Conservation (phyloP, 2,888 invertebrate genomes). For the Drosophila maculinotata region DNA sequence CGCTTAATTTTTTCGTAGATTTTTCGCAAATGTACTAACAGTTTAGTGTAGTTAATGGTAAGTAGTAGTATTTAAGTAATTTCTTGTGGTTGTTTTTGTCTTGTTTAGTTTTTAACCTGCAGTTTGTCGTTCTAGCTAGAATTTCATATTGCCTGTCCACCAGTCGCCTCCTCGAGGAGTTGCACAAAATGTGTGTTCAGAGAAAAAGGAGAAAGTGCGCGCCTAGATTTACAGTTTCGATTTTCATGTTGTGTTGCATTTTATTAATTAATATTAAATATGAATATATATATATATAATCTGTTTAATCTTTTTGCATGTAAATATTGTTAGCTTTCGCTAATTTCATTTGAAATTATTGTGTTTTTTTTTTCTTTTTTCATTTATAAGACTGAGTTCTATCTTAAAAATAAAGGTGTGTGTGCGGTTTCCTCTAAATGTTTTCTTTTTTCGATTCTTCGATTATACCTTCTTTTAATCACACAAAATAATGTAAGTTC, state of each 20-base stretch:
- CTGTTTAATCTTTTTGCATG: slow-evolving; percentile 26
- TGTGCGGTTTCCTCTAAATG: slow-evolving; percentile 13
- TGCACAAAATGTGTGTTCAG: neutral
- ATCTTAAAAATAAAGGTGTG: slow-evolving; percentile 62
- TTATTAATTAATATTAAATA: slow-evolving; percentile 66
- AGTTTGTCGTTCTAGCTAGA: slow-evolving; percentile 4
- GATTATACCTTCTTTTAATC: slow-evolving; percentile 25
- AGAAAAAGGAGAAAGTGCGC: slow-evolving; percentile 47
- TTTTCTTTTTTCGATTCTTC: slow-evolving; percentile 25
- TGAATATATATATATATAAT: slow-evolving; percentile 48
- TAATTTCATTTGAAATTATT: slow-evolving; percentile 50
- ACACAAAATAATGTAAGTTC: slow-evolving; percentile 45
- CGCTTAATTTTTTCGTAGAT: slow-evolving; percentile 23
- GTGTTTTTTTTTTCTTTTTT: slow-evolving; percentile 13
- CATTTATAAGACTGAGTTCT: slow-evolving; percentile 68
- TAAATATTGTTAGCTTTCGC: slow-evolving; percentile 57
- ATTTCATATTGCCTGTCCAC: slow-evolving; percentile 7
- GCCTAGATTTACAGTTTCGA: slow-evolving; percentile 53
- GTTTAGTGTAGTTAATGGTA: slow-evolving; percentile 34
- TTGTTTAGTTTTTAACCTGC: slow-evolving; percentile 16
- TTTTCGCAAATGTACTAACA: slow-evolving; percentile 37
- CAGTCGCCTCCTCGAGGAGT: slow-evolving; percentile 3
- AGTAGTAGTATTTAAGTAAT: slow-evolving; percentile 58
- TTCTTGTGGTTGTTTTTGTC: slow-evolving; percentile 29
- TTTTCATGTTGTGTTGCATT: slow-evolving; percentile 59